phyloP scores from a whole-genome alignment of 2,797 vertebrate genomes.

The Botia kubotai region DNA sequence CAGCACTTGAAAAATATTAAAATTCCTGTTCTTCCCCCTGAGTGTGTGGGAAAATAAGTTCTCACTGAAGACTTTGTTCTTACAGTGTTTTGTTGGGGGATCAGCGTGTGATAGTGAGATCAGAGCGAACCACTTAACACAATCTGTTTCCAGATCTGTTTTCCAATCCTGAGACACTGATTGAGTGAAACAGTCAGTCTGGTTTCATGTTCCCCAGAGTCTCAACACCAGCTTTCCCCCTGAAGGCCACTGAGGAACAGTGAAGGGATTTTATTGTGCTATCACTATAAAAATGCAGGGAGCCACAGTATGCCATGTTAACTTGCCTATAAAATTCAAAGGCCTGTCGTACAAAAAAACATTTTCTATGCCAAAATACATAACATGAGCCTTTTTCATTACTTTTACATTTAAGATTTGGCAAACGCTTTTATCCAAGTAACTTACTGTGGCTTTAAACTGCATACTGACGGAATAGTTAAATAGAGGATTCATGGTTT shows the following conservation, averaged over 20 bases:
- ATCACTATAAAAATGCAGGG: too few relatives aligned
- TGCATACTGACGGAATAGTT: neutral
- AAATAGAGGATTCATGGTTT: neutral
- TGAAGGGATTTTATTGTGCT: neutral
- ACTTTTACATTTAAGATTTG: too few relatives aligned
- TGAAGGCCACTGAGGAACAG: constrained; percentile 10
- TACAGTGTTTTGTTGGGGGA: neutral
- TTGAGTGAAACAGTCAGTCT: constrained; percentile 14
- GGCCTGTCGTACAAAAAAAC: too few relatives aligned
- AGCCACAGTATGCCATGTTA: too few relatives aligned
- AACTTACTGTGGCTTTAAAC: too few relatives aligned
- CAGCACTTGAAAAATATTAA: constrained; percentile 1
- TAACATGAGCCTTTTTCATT: too few relatives aligned
- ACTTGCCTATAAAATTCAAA: too few relatives aligned
- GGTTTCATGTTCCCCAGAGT: constrained; percentile 18
- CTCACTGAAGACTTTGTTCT: constrained; percentile 19
- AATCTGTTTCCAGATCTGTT: constrained; percentile 39
- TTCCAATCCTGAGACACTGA: constrained; percentile 25
- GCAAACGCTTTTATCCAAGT: too few relatives aligned
- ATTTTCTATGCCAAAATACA: too few relatives aligned
- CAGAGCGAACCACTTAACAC: constrained; percentile 5
- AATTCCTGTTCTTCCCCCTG: neutral
- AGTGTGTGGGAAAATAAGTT: constrained; percentile 13
- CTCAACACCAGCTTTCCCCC: neutral
- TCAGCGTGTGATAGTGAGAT: constrained; percentile 27